Conservation (phyloP, 2,888 invertebrate species). For the Aquatica leii region DNA sequence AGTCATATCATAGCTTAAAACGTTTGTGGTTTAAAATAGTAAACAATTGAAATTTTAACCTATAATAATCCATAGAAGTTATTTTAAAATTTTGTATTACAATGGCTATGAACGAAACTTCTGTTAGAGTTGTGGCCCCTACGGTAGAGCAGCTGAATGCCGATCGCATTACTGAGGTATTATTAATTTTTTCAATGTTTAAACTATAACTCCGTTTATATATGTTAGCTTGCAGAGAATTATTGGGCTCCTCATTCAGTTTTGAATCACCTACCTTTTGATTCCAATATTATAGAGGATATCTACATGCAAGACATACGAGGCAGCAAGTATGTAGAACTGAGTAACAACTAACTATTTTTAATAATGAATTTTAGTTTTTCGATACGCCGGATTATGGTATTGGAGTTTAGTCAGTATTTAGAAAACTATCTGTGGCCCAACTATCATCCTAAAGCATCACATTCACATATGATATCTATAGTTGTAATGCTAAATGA, state of each 20-base stretch:
- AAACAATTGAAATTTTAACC: too few relatives aligned
- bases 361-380: conserved; percentile 64
- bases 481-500: conserved; percentile 99
- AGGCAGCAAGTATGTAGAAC: conserved; percentile 73
- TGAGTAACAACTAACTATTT: conserved; percentile 24
- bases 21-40: too few relatives aligned
- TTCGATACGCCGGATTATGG: conserved; percentile 89
- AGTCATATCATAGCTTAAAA: too few relatives aligned
- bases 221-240: conserved; percentile 81
- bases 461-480: conserved; percentile 92
- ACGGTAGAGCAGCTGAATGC: conserved; percentile 92
- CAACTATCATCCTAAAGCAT: conserved; percentile 82
- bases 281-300: conserved; percentile 83
- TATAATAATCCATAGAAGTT: too few relatives aligned
- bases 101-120: background rate
- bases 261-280: conserved; percentile 75
- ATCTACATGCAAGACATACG: conserved; percentile 89
- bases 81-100: background rate
- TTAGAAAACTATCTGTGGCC: conserved; percentile 98
- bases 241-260: conserved; percentile 92
- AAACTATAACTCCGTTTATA: conserved; percentile 5
- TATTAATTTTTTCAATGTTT: background rate
- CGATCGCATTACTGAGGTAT: conserved; percentile 87
- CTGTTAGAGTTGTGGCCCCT: conserved; percentile 69
- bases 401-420: conserved; percentile 97